Conservation (phyloP, 2,113 vertebrate genomes). For the Falco punctatus region DNA sequence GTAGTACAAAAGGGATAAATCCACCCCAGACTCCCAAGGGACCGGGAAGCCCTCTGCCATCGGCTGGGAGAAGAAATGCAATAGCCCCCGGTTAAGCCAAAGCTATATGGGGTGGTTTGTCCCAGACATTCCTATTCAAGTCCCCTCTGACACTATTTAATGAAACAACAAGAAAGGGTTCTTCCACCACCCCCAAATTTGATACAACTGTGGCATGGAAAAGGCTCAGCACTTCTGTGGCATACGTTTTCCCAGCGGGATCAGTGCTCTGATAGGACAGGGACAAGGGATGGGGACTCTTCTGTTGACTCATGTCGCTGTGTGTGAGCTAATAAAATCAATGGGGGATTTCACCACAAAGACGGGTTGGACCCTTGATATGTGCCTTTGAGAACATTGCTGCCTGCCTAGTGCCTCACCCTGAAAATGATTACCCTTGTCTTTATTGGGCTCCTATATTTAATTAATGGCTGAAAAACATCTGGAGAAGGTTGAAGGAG, state of each 20-base stretch:
- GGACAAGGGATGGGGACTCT: neutral
- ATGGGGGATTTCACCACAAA: neutral
- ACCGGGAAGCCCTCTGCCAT: neutral
- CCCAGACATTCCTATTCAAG: neutral
- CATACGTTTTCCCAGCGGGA: neutral
- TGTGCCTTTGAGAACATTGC: neutral
- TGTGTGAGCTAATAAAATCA: neutral
- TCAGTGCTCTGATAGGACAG: neutral
- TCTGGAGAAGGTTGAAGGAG: conserved; percentile 12
- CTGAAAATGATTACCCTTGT: conserved; percentile 22
- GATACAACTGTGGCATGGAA: neutral
- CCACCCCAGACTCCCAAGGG: neutral
- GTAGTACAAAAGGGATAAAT: neutral
- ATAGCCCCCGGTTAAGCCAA: neutral
- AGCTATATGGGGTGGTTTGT: neutral
- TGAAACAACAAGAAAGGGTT: neutral
- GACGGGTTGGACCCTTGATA: neutral
- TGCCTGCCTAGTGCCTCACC: neutral
- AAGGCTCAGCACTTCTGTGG: neutral
- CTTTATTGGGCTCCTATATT: neutral
- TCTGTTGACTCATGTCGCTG: neutral
- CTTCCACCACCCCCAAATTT: neutral
- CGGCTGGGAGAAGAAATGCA: neutral
- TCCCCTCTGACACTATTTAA: neutral
- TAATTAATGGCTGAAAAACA: conserved; percentile 56